Base-by-base conservation (phyloP, 2,797 vertebrate genomes). In the Rousettus madagascariensis region DNA sequence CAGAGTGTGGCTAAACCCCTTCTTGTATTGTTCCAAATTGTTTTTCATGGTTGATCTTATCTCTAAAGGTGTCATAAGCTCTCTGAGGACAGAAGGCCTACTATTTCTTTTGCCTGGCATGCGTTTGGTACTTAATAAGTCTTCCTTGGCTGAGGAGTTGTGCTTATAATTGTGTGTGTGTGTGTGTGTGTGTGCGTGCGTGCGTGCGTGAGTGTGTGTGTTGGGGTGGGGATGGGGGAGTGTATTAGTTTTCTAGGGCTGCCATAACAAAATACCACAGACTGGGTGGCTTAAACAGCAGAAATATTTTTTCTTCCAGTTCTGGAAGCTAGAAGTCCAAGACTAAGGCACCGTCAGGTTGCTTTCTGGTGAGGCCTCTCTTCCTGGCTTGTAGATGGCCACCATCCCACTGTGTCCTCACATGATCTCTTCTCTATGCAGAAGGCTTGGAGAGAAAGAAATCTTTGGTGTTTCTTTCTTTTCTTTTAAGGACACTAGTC, bases 21-120 rank as follows among this genome's bases (percentile, higher is more conserved):
- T 85, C 66, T 92, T 55, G 12, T 13, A 38, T 63, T 57, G 49
- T 61, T 93, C 28, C 33, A 71, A 43, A 75, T 91, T 95, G 66
- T 84, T 95, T 92, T 69, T 86, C 63, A 43, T 38, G 22, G 49
- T 91, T 85, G 71, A n/a, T 74, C 53, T 89, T 66, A 24, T 41
- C 85, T 96, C 20, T 33, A 43, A 79, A 82, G 59, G 24, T 95
- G 33, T 80, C 49, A 11, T 43, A 83, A 57, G 71, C 46, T 92
- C 46, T 88, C 55, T 80, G 66, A 91, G 71, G 55, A 77, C 8
- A 65, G 66, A 46, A 84, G 84, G 26, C 6, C 28, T 89, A 24
- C 43, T 84, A 1, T 69, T 69, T 87, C 68, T 87, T 78, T 86
- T 94, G 51, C 36, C 13, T 87, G 84, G 41, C 55, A 49, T 12